phyloP scores from a whole-genome alignment of 2,113 vertebrate species.

The Xiphorhynchus elegans region DNA sequence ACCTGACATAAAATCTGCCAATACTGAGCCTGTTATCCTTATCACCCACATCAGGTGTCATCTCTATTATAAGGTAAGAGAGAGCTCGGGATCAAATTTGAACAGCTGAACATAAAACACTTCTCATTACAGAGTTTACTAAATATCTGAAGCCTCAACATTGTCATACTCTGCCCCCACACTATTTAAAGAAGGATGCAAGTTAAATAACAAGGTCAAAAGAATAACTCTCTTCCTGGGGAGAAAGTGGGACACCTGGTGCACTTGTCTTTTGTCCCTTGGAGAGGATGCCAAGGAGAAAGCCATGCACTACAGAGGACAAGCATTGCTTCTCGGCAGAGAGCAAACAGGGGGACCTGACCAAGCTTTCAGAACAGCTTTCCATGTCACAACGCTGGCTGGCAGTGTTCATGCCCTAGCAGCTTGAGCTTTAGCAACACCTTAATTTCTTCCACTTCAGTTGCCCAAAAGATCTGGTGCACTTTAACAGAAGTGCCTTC shows the following conservation, averaged over 20 bases:
- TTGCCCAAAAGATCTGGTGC: background rate
- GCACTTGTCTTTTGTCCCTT: background rate
- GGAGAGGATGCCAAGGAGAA: background rate
- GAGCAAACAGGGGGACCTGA: background rate
- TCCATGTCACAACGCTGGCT: background rate
- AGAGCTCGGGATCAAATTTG: background rate
- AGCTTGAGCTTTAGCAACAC: accelerated
- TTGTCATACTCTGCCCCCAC: background rate
- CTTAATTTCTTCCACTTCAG: background rate
- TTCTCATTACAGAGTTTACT: background rate
- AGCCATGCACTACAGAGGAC: background rate
- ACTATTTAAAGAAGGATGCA: background rate
- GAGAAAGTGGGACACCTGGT: background rate
- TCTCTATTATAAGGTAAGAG: background rate
- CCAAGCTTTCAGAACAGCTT: background rate
- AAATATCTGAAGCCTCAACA: background rate
- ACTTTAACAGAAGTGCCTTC: background rate
- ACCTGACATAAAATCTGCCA: background rate
- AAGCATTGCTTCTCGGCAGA: background rate
- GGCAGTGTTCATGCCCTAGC: no score
- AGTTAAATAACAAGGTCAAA: background rate
- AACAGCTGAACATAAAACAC: background rate
- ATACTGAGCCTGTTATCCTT: background rate
- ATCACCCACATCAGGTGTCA: accelerated
- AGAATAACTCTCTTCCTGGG: background rate